Percentiles rank a stretch among this genome's conserved stretches.
phyloP scores from a whole-genome alignment of 1,140 invertebrate species.

The Achroia grisella region DNA sequence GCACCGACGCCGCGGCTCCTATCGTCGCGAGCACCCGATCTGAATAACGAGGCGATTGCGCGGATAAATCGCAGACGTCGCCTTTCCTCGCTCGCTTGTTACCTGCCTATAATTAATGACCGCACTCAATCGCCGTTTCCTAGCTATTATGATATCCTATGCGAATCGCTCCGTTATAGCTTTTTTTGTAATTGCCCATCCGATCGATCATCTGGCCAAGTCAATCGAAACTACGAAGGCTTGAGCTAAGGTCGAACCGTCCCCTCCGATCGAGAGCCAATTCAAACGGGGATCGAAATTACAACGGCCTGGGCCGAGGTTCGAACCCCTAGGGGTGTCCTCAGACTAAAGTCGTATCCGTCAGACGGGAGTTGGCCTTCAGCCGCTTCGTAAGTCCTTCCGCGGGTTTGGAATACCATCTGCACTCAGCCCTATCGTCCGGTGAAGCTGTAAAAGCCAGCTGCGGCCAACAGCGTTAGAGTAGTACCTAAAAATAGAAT shows the following conservation, averaged over 20 bases:
- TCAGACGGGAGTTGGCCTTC: too few species aligned
- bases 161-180: not conserved
- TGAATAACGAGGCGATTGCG: conserved; percentile 54
- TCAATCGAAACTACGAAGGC: too few species aligned
- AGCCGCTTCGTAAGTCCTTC: too few species aligned
- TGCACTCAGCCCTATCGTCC: too few species aligned
- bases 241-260: not conserved
- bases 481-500: too few species aligned
- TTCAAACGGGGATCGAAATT: too few species aligned
- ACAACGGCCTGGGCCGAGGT: too few species aligned
- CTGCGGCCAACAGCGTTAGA: too few species aligned
- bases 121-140: conserved; percentile 43
- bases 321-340: too few species aligned
- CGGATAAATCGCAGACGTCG: conserved; percentile 48
- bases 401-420: too few species aligned
- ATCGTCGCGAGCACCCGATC: conserved; percentile 42
- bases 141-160: conserved; percentile 56
- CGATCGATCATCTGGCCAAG: not conserved
- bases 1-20: conserved; percentile 35
- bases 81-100: conserved; percentile 35
- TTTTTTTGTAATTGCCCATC: not conserved
- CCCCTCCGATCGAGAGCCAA: not conserved
- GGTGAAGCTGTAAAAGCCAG: too few species aligned
- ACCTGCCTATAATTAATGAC: conserved; percentile 56
- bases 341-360: too few species aligned